phyloP scores from a whole-genome alignment of 2,797 vertebrate genomes.

The Xenentodon cancila region DNA sequence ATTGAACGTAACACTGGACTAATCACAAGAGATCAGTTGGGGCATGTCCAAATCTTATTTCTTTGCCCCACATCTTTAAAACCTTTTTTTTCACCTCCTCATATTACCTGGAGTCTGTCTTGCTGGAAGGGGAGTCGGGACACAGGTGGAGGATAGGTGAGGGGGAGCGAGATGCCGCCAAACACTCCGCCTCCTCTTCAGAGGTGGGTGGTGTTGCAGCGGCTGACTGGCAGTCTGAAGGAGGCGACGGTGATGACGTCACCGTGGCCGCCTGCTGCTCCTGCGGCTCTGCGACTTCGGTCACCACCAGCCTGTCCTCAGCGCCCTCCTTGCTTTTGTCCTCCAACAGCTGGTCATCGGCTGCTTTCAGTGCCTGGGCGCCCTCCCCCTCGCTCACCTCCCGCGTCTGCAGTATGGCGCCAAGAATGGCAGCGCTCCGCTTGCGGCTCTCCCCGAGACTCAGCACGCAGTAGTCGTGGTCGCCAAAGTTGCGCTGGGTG shows the following conservation, averaged over 20 bases:
- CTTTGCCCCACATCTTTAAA: too few relatives aligned
- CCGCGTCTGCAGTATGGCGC: slow-evolving; percentile 50
- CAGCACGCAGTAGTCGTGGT: slow-evolving; percentile 95
- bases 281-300: slow-evolving; percentile 1
- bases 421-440: slow-evolving; percentile 65
- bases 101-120: slow-evolving; percentile 87
- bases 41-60: too few relatives aligned
- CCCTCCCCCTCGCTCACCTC: slow-evolving; percentile 25
- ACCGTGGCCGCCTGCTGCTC: slow-evolving; percentile 33
- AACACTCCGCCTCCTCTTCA: slow-evolving; percentile 73
- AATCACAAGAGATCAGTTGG: too few relatives aligned
- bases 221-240: slow-evolving; percentile 41
- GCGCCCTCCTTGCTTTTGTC: slow-evolving; percentile 26
- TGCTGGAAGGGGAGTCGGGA: slow-evolving; percentile 86
- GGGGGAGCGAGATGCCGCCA: slow-evolving; percentile 69
- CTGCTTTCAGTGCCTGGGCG: slow-evolving; percentile 6
- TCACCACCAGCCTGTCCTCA: slow-evolving; percentile 22
- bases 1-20: too few relatives aligned
- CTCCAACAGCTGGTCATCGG: slow-evolving; percentile 21
- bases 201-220: slow-evolving; percentile 60
- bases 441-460: slow-evolving; percentile 78
- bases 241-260: slow-evolving; percentile 1
- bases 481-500: slow-evolving; percentile 86
- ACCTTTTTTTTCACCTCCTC: too few relatives aligned
- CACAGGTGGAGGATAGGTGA: slow-evolving; percentile 83